Evolutionary conservation across 2,888 invertebrate genomes (phyloP), one percentile per base, ranked within the genome.

Genomic region (Papilio elwesi): DNA sequence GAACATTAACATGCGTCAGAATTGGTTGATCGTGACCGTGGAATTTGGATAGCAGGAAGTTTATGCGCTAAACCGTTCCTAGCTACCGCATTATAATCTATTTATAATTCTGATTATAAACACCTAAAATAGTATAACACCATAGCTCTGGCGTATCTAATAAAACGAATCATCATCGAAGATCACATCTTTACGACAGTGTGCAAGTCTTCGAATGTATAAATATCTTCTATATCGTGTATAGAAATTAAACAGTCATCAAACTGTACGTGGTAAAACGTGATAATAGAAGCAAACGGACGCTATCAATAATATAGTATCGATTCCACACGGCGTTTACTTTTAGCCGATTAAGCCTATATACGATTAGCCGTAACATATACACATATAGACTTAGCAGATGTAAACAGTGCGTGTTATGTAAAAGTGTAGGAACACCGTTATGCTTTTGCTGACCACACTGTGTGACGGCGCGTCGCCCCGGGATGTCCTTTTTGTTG

Each of bases 361-460:
- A 26, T 26, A 26, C 26, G 26, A 26, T 26, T 26, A 26, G 26
- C 26, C 26, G 36, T 69, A 66, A 69, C 65, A 57, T 12, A 15
- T 15, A 15, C 59, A 65, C 49, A 68, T 49, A 68, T 64, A 47
- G 36, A 38, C 10, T 59, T 36, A 26, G 67, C 48, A 55, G 43
- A 10, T 64, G 57, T 68, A 73, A 68, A 73, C 68, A 73, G 49
- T 48, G 36, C 57, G 47, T 64, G 70, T 73, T 59, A 71, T 66
- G 65, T 57, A 70, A 70, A 59, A 70, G 15, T 57, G 48, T 49
- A 53, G 43, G 47, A 53, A 55, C 26, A 67, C 67, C 67, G 67
- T 71, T 71, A 71, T 52, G 47, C 47, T 26, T 26, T 26, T 26
- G 62, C 43, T 9, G 49, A 0, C 13, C 65, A 49, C 36, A 38